Base-by-base conservation (phyloP, 2,797 vertebrate species). In the Nannoperca obscura region DNA sequence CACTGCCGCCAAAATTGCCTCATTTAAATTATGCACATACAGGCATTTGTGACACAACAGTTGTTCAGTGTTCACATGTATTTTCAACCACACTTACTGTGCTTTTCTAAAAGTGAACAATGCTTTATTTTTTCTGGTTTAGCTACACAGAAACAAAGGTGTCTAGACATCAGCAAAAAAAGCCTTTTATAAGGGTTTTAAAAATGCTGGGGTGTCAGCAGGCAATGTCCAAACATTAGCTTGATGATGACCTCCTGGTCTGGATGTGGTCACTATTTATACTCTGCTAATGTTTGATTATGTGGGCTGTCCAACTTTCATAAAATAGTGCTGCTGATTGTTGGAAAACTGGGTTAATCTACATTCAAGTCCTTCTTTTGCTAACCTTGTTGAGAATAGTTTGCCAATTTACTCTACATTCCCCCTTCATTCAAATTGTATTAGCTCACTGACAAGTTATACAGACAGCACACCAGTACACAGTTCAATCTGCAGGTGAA, bases 281-380 rank as follows among this genome's bases (percentile, higher is more conserved):
- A 46, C 10, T 52, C 17, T 61, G 58, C 24, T 70, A 32, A 77
- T n/a, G 53, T 73, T 52, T 74, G 30, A 86, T 69, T 62, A 63
- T 60, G 49, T n/a, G 63, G 9, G 30, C 20, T n/a, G 27, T 58
- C 19, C 2, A 20, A 24, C 27, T 49, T 49, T 75, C 30, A 78
- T 74, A 44, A 66, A 66, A 68, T 10, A 40, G 8, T 47, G 36
- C 30, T 49, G 34, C 24, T 49, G 40, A 34, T 62, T 67, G 77
- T 27, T 46, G 60, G 44, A 47, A 74, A 74, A 68, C 11, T 24
- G n/a, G 19, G 32, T 67, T 50, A 24, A 10, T 58, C 46, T 27
- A 46, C 3, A 75, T 61, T 15, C 9, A 13, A 10, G 64, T 66
- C 69, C 54, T 75, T 58, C 36, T 49, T 65, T 44, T 34, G 22